Percentiles rank a stretch among this genome's conserved stretches.
Conservation (phyloP, 2,113 vertebrate species). For the Carassius carassius region DNA sequence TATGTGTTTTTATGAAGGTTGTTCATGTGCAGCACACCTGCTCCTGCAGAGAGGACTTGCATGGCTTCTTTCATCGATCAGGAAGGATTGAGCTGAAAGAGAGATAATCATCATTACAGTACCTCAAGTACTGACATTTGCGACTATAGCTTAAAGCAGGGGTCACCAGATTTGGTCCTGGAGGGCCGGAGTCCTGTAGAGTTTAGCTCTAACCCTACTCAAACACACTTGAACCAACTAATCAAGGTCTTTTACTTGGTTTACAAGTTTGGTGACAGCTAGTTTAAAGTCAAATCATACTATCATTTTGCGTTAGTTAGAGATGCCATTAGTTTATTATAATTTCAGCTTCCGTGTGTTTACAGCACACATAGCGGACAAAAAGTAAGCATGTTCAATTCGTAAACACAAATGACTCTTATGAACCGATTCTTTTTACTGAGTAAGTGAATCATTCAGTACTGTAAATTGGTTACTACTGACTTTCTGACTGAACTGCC, state of each 20-base stretch:
- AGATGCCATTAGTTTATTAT: not conserved
- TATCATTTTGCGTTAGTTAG: not conserved
- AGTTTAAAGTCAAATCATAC: too few relatives aligned
- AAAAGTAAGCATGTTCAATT: not conserved
- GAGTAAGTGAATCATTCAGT: not conserved
- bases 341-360: not conserved
- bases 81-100: constrained; percentile 57
- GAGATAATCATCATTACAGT: not conserved
- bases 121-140: not conserved
- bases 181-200: too few relatives aligned
- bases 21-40: constrained; percentile 73
- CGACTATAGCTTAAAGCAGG: too few relatives aligned
- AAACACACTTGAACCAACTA: too few relatives aligned
- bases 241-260: too few relatives aligned
- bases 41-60: constrained; percentile 90
- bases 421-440: not conserved
- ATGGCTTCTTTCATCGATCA: constrained; percentile 82
- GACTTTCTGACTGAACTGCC: too few relatives aligned
- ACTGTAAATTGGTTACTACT: too few relatives aligned
- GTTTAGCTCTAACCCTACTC: too few relatives aligned
- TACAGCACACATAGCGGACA: not conserved
- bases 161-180: too few relatives aligned
- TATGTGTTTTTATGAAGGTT: not conserved
- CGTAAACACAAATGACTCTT: not conserved
- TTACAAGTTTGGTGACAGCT: too few relatives aligned